These are phyloP conservation scores for Metopolophium dirhodum DNA, from an alignment of 1,140 invertebrate species.

Conservation along the genomic window DNA sequence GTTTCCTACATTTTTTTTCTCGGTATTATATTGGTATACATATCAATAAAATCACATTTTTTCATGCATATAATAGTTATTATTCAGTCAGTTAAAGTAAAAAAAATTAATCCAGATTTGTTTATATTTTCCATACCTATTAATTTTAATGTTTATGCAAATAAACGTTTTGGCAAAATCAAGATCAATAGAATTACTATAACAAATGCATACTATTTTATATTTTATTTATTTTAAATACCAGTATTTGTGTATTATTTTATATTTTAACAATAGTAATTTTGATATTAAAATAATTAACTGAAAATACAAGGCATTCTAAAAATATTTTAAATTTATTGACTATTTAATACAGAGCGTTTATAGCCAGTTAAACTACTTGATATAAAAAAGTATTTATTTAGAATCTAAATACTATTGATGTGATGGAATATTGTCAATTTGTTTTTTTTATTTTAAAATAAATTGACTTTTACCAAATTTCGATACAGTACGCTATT, in stretches of 20 bases:
- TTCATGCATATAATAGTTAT: background rate
- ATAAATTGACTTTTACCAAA: no score
- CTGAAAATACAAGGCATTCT: background rate
- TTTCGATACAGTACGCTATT: background rate
- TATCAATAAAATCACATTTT: background rate
- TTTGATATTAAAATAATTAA: no score
- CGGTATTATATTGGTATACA: background rate
- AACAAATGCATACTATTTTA: no score
- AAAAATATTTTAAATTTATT: background rate
- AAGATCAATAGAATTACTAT: background rate
- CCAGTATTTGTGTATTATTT: no score
- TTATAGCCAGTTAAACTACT: background rate
- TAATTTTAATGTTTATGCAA: background rate
- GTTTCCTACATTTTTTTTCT: background rate
- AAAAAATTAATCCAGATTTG: background rate
- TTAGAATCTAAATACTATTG: background rate
- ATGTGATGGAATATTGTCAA: background rate
- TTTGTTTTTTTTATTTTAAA: no score
- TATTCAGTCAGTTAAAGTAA: no score
- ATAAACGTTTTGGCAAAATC: background rate
- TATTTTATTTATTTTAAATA: no score
- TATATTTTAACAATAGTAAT: no score
- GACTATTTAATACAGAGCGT: background rate
- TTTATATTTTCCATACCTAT: background rate
- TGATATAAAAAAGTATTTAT: background rate